Evolutionary conservation across 2,113 vertebrate species (phyloP).

Genomic region (Charina bottae): DNA sequence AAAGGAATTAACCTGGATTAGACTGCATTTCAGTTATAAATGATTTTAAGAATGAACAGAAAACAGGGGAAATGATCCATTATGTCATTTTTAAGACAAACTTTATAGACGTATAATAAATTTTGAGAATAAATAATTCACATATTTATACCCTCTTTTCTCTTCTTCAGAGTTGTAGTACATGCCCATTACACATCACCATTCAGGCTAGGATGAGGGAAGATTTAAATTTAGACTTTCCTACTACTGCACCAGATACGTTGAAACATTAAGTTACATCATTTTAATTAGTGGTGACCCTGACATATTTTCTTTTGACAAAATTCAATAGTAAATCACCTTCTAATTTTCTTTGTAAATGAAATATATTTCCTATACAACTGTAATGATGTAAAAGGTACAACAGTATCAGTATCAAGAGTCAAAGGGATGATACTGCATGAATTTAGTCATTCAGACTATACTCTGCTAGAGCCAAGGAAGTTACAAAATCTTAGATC

Average conservation of each 20-base stretch:
- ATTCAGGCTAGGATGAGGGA: neutral
- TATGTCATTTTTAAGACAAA: rapidly evolving
- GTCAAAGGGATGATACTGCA: neutral
- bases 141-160: neutral
- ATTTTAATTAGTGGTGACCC: neutral
- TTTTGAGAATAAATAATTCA: neutral
- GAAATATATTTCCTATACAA: neutral
- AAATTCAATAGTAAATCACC: neutral
- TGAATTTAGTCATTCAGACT: neutral
- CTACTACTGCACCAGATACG: neutral
- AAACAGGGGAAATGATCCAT: neutral
- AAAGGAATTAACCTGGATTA: neutral
- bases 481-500: neutral
- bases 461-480: neutral
- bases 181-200: neutral
- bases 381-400: neutral
- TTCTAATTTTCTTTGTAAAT: neutral
- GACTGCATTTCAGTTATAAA: neutral
- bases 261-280: neutral
- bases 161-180: neutral
- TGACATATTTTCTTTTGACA: neutral
- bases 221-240: neutral
- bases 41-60: constrained; percentile 7
- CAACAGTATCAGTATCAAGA: neutral
- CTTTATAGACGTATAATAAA: rapidly evolving